These are phyloP conservation scores for Natator depressus DNA, from an alignment of 2,113 vertebrate genomes.

Conservation along the genomic window DNA sequence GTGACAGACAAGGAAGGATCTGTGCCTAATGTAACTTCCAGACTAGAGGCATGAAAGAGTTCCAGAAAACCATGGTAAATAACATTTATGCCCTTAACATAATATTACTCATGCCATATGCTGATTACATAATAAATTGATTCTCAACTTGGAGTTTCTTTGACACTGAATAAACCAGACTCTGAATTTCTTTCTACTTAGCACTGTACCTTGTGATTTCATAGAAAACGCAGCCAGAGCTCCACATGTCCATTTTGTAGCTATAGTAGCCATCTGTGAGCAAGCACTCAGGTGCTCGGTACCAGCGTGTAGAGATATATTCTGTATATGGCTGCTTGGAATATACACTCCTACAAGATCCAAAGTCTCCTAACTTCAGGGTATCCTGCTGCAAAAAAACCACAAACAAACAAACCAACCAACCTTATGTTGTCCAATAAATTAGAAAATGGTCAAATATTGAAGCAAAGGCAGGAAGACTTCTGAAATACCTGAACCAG, in stretches of 20 bases:
- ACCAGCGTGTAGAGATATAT: slow-evolving; percentile 89
- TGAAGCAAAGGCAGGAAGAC: background rate
- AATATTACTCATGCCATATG: background rate
- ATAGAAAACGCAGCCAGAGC: slow-evolving; percentile 88
- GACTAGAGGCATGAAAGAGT: background rate
- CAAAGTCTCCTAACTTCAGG: slow-evolving; percentile 89
- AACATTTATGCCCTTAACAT: background rate
- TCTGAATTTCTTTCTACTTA: background rate
- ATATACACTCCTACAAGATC: slow-evolving; percentile 86
- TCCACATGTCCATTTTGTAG: slow-evolving; percentile 88
- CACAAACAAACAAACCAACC: background rate
- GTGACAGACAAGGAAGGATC: background rate
- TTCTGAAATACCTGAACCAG: background rate
- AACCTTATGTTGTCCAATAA: background rate
- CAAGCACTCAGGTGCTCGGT: slow-evolving; percentile 88
- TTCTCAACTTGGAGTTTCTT: background rate
- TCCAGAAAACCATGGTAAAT: slow-evolving; percentile 4
- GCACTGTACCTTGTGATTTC: slow-evolving; percentile 86
- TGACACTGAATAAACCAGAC: background rate
- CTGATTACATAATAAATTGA: background rate
- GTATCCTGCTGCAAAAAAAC: slow-evolving; percentile 80
- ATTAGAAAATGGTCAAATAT: background rate
- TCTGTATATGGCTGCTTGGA: slow-evolving; percentile 88
- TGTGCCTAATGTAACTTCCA: background rate
- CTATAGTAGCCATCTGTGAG: slow-evolving; percentile 88